Conservation (phyloP, 1,140 invertebrate species). For the Drosophila arawakana region DNA sequence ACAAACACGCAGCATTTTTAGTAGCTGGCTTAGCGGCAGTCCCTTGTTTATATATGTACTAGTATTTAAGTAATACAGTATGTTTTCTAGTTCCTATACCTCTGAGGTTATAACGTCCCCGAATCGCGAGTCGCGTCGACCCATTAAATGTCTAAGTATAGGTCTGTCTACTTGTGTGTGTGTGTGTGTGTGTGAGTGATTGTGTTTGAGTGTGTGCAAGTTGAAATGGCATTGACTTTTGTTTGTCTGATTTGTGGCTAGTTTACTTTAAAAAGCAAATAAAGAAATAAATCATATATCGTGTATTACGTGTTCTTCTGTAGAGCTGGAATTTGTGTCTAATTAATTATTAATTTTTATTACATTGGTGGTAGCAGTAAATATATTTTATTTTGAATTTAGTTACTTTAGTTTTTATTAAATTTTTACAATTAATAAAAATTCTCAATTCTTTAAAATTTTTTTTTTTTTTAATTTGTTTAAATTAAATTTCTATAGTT, state of each 20-base stretch:
- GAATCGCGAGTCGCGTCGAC: constrained; percentile 36
- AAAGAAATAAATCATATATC: constrained; percentile 34
- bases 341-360: not conserved
- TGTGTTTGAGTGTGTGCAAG: constrained; percentile 36
- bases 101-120: constrained; percentile 24
- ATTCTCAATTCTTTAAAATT: not conserved
- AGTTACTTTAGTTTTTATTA: no score
- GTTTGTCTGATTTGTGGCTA: constrained; percentile 59
- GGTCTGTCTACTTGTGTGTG: constrained; percentile 34
- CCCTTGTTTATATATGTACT: constrained; percentile 45
- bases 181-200: constrained; percentile 19
- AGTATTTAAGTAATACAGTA: not conserved
- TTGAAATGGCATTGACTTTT: constrained; percentile 74
- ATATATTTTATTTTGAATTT: no score
- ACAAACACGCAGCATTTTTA: constrained; percentile 80
- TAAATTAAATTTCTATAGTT: not conserved
- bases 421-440: no score
- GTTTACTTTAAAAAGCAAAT: constrained; percentile 56
- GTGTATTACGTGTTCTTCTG: not conserved
- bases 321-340: not conserved
- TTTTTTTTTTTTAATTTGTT: constrained; percentile 1
- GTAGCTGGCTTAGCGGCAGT: constrained; percentile 70
- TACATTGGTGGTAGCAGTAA: not conserved
- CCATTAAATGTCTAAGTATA: constrained; percentile 67
- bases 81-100: constrained; percentile 7